phyloP scores from a whole-genome alignment of 2,113 vertebrate species.

The Paratilapia polleni region DNA sequence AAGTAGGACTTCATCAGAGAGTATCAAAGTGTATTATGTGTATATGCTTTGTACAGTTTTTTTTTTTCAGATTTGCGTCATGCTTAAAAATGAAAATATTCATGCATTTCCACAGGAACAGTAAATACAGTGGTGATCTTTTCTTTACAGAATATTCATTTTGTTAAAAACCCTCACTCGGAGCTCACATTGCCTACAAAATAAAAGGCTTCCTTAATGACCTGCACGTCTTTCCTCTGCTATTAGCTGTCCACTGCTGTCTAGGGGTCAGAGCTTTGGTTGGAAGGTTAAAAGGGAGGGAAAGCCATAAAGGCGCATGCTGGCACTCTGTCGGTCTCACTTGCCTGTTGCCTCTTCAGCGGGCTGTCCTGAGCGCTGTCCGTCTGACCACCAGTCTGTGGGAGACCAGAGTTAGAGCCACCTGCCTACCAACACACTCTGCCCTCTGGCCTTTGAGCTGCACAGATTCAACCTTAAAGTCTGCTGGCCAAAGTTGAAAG shows the following conservation, averaged over 20 bases:
- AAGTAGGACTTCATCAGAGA: not conserved
- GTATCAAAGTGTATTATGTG: not conserved
- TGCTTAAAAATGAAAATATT: slow-evolving; percentile 15
- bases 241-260: slow-evolving; percentile 4
- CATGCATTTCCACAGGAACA: slow-evolving; percentile 46
- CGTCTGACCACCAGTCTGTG: slow-evolving; percentile 77
- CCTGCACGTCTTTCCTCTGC: not conserved
- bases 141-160: not conserved
- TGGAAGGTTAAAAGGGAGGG: slow-evolving; percentile 26
- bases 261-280: slow-evolving; percentile 24
- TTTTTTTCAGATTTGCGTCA: slow-evolving; percentile 28
- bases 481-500: not conserved
- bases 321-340: slow-evolving; percentile 75
- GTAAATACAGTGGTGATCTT: not conserved
- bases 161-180: not conserved
- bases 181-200: not conserved
- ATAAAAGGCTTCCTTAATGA: not conserved
- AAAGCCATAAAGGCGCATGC: slow-evolving; percentile 66
- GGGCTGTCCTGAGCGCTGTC: slow-evolving; percentile 81
- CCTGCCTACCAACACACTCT: slow-evolving; percentile 62
- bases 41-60: slow-evolving; percentile 6
- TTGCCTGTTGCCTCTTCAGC: slow-evolving; percentile 84
- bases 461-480: not conserved
- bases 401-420: slow-evolving; percentile 81
- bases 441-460: slow-evolving; percentile 8